These are phyloP conservation scores for Himalopsyche tibetana DNA, from an alignment of 2,888 invertebrate genomes.

Conservation along the genomic window DNA sequence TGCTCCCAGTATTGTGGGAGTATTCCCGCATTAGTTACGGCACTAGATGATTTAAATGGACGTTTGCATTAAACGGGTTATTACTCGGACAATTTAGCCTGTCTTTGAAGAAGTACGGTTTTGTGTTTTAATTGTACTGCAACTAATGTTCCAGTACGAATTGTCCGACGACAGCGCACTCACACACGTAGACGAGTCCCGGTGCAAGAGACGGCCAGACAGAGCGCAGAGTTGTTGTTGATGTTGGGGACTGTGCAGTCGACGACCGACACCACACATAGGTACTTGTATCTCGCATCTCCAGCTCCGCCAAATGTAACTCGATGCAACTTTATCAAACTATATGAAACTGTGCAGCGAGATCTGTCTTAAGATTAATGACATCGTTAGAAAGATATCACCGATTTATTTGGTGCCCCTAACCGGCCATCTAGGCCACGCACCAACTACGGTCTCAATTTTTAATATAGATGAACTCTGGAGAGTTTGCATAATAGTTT, in stretches of 20 bases:
- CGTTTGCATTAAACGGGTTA: too few species aligned
- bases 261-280: constrained; percentile 12
- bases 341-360: neutral
- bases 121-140: neutral
- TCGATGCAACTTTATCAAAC: constrained; percentile 27
- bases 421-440: too few species aligned
- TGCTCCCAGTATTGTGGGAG: too few species aligned
- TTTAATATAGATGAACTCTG: too few species aligned
- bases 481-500: too few species aligned
- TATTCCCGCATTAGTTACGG: too few species aligned
- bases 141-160: neutral
- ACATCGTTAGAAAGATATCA: too few species aligned
- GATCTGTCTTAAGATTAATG: too few species aligned
- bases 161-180: neutral
- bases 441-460: too few species aligned
- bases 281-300: neutral
- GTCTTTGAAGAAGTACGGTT: neutral
- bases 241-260: neutral
- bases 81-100: neutral
- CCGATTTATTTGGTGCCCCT: too few species aligned
- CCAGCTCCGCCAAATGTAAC: neutral
- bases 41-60: too few species aligned
- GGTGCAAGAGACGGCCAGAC: constrained; percentile 25
- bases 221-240: neutral
- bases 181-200: neutral